A percentile compares a stretch with the other conserved stretches of the same genome.
Evolutionary conservation across 2,113 vertebrate genomes (phyloP).

Genomic region (Galeopterus variegatus): DNA sequence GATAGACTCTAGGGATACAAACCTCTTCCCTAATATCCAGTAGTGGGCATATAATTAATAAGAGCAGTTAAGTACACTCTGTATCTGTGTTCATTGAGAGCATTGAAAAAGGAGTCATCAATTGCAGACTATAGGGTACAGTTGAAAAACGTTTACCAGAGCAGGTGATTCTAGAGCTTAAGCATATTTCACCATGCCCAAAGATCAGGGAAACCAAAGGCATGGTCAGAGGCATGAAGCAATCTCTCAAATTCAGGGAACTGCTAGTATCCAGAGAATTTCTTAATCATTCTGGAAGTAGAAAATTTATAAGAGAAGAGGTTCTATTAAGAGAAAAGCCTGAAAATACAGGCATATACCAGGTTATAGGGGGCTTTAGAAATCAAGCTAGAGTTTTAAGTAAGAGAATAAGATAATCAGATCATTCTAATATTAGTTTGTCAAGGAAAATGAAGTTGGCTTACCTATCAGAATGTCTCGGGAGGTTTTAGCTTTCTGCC

Average conservation of each 20-base stretch:
- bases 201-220: not conserved
- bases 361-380: not conserved
- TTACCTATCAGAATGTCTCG: not conserved
- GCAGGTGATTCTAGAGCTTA: not conserved
- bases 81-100: not conserved
- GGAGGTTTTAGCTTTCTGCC: not conserved
- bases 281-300: not conserved
- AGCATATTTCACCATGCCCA: not conserved
- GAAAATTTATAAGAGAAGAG: not conserved
- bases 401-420: not conserved
- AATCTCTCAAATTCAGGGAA: not conserved
- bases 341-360: not conserved
- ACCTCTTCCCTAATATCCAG: not conserved
- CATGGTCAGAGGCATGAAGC: not conserved
- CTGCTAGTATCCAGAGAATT: not conserved
- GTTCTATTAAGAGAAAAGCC: not conserved
- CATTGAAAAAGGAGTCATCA: not conserved
- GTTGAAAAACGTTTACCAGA: not conserved
- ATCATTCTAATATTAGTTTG: not conserved
- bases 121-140: not conserved
- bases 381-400: not conserved
- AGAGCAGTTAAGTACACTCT: not conserved
- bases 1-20: not conserved
- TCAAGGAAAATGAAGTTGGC: not conserved
- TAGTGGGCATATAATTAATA: not conserved